Conservation (phyloP, 2,113 vertebrate genomes). For the Indicator indicator region DNA sequence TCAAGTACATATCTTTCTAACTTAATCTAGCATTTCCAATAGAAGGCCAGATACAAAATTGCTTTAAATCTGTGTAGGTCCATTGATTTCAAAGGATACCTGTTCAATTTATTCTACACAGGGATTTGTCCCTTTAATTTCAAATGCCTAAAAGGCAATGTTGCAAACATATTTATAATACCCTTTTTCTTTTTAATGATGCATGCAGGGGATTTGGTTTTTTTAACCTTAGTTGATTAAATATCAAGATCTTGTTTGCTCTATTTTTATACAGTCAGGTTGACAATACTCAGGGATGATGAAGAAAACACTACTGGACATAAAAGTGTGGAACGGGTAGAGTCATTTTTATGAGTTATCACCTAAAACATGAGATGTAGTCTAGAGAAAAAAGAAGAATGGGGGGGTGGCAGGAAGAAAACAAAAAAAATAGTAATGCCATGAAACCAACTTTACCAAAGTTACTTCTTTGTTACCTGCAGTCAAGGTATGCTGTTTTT, state of each 20-base stretch:
- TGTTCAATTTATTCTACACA: slow-evolving; percentile 14
- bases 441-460: not conserved
- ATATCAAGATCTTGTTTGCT: not conserved
- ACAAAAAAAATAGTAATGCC: not conserved
- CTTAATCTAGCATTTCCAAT: slow-evolving; percentile 45
- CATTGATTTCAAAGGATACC: slow-evolving; percentile 29
- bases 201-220: not conserved
- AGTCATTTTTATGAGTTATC: not conserved
- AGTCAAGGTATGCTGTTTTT: accelerated
- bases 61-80: slow-evolving; percentile 34
- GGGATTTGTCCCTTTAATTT: slow-evolving; percentile 22
- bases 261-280: not conserved
- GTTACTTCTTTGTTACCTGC: not conserved
- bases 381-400: not conserved
- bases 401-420: accelerated
- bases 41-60: slow-evolving; percentile 20
- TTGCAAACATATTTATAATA: not conserved
- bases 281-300: not conserved
- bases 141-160: not conserved
- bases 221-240: not conserved
- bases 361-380: not conserved
- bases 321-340: not conserved
- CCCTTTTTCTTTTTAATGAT: not conserved
- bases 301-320: not conserved
- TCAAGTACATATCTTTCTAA: slow-evolving; percentile 2